These are phyloP conservation scores for Prolemur simus DNA, from an alignment of 2,113 vertebrate genomes.

Conservation along the genomic window DNA sequence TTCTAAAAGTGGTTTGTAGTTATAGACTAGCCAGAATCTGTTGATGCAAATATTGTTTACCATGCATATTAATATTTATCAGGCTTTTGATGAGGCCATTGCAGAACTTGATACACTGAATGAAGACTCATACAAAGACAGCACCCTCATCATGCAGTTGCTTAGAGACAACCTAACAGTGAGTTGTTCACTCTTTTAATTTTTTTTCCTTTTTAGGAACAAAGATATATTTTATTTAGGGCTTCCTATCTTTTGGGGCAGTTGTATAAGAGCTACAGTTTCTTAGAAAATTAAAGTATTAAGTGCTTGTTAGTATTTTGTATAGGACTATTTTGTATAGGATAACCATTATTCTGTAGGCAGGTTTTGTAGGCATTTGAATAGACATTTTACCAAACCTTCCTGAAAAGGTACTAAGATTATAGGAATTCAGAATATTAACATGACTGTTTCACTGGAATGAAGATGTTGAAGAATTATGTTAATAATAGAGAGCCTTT, in stretches of 20 bases:
- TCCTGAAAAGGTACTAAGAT: not conserved
- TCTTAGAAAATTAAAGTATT: not conserved
- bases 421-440: not conserved
- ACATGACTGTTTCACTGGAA: not conserved
- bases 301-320: not conserved
- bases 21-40: not conserved
- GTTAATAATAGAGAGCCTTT: not conserved
- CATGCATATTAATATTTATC: slow-evolving; percentile 43
- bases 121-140: slow-evolving; percentile 99
- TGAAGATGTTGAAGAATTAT: not conserved
- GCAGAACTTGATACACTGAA: slow-evolving; percentile 95
- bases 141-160: slow-evolving; percentile 99
- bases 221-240: not conserved
- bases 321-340: not conserved
- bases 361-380: not conserved
- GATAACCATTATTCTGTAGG: not conserved
- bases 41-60: not conserved
- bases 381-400: not conserved
- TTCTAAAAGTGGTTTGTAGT: not conserved
- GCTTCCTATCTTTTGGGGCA: not conserved
- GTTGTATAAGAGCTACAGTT: not conserved
- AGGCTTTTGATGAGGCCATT: slow-evolving; percentile 98
- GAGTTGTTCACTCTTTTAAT: slow-evolving; percentile 79
- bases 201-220: not conserved
- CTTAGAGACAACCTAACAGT: slow-evolving; percentile 99